phyloP scores from a whole-genome alignment of 2,797 vertebrate genomes.

The Tragelaphus eurycerus region DNA sequence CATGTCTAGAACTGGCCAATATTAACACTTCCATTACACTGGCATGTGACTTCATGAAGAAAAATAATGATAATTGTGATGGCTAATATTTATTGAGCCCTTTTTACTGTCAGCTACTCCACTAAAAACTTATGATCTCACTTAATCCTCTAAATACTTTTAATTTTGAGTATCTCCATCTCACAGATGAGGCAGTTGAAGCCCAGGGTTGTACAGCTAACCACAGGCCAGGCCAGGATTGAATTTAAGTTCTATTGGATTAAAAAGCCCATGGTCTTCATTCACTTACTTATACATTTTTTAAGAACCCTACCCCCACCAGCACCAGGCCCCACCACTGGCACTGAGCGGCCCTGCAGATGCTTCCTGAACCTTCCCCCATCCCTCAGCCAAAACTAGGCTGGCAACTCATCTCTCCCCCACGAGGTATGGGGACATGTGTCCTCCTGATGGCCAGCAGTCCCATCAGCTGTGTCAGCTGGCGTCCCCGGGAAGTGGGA shows the following conservation, averaged over 20 bases:
- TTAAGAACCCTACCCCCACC: not conserved
- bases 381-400: not conserved
- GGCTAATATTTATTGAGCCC: not conserved
- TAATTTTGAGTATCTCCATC: not conserved
- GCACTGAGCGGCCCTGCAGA: not conserved
- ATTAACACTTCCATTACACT: not conserved
- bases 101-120: not conserved
- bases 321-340: not conserved
- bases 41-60: not conserved
- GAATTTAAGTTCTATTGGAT: not conserved
- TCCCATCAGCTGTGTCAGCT: constrained; percentile 67
- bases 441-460: not conserved
- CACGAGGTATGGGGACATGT: not conserved
- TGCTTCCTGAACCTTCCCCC: too few relatives aligned
- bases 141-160: not conserved
- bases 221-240: not conserved
- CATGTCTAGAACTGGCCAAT: not conserved
- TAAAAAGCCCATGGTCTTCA: not conserved
- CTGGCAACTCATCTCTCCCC: not conserved
- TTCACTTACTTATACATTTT: not conserved
- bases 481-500: constrained; percentile 33
- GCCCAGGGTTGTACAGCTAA: not conserved
- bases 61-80: not conserved
- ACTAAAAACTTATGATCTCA: not conserved
- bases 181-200: not conserved